Conservation (phyloP, 2,113 vertebrate species). For the Brachypteracias leptosomus region DNA sequence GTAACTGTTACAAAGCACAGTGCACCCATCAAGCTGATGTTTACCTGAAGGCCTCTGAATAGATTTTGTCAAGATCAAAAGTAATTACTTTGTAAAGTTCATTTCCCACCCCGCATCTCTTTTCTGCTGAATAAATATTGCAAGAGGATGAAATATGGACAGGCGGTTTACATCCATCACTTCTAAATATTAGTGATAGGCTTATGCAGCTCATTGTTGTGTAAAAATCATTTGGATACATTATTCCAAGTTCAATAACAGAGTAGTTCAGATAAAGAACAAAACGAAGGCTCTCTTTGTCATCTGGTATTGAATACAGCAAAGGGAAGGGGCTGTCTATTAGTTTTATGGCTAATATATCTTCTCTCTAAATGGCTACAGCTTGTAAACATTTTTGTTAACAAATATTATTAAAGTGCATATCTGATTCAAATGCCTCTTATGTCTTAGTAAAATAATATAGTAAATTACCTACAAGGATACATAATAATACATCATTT, state of each 20-base stretch:
- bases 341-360: neutral
- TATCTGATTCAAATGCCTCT: conserved; percentile 28
- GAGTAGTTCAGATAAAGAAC: conserved; percentile 49
- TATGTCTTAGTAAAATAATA: neutral
- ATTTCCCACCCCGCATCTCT: conserved; percentile 50
- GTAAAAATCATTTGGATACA: conserved; percentile 41
- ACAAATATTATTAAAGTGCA: conserved; percentile 15
- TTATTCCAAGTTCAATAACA: conserved; percentile 41
- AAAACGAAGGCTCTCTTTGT: conserved; percentile 14
- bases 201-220: conserved; percentile 34
- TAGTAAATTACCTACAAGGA: neutral
- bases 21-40: conserved; percentile 10
- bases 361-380: neutral
- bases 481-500: neutral
- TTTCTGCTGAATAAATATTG: conserved; percentile 73
- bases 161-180: conserved; percentile 59
- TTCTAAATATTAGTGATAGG: conserved; percentile 63
- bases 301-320: conserved; percentile 5
- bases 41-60: conserved; percentile 68
- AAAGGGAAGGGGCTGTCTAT: neutral
- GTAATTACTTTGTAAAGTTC: conserved; percentile 78
- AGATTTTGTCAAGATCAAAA: conserved; percentile 69
- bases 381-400: conserved; percentile 24
- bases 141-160: conserved; percentile 53
- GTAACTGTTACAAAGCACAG: neutral